Conservation (phyloP, 1,140 invertebrate species). For the Eufriesea mexicana region DNA sequence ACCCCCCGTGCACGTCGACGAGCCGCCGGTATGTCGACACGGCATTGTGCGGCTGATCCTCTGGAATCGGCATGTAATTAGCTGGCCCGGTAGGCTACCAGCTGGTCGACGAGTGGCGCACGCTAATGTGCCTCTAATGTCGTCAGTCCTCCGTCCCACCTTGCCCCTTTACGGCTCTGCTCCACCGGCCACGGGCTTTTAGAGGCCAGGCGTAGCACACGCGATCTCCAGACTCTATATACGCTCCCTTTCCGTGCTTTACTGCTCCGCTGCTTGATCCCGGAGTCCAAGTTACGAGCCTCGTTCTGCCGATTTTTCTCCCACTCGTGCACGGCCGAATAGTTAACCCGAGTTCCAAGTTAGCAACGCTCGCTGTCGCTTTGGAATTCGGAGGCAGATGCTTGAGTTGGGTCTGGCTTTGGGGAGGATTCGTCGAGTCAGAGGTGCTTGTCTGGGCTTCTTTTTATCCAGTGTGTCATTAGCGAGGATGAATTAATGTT, state of each 20-base stretch:
- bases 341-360: conserved; percentile 15
- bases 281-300: conserved; percentile 46
- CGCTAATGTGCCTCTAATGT: conserved; percentile 76
- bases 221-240: background rate
- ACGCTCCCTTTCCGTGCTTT: conserved; percentile 23
- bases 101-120: conserved; percentile 69
- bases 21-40: conserved; percentile 46
- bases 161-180: background rate
- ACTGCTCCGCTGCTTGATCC: conserved; percentile 26
- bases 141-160: conserved; percentile 37
- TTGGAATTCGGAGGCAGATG: background rate
- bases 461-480: too few relatives aligned
- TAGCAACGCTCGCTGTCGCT: background rate
- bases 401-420: background rate
- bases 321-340: background rate
- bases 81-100: conserved; percentile 67
- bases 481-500: too few relatives aligned
- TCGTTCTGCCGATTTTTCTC: conserved; percentile 53
- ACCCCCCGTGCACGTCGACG: conserved; percentile 38
- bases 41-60: conserved; percentile 67
- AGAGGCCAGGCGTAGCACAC: conserved; percentile 16
- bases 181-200: conserved; percentile 39
- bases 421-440: background rate
- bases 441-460: too few relatives aligned
- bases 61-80: conserved; percentile 75